phyloP scores from a whole-genome alignment of 1,140 invertebrate genomes.

The Varroa destructor region DNA sequence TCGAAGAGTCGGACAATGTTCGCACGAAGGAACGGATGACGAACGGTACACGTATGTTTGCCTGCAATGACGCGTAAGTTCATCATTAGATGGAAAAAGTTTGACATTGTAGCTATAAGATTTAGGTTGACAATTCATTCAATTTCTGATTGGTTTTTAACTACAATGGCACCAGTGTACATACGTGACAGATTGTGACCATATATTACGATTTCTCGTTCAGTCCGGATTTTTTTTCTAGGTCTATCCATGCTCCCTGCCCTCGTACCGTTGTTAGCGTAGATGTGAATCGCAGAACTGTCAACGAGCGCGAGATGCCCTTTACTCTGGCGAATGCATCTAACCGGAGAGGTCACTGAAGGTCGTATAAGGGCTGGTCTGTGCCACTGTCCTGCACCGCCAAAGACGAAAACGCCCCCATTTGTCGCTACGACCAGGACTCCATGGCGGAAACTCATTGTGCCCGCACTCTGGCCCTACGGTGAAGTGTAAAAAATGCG shows the following conservation, averaged over 20 bases:
- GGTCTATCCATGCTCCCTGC: neutral
- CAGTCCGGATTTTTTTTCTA: too few relatives aligned
- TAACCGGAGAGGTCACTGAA: neutral
- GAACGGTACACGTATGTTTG: slow-evolving; percentile 1
- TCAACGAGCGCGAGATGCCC: neutral
- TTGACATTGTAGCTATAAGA: too few relatives aligned
- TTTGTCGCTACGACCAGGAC: slow-evolving; percentile 2
- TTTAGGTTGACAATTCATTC: too few relatives aligned
- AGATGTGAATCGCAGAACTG: slow-evolving; percentile 1
- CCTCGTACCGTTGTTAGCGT: slow-evolving; percentile 6
- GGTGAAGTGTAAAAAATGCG: neutral
- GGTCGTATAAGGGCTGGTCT: neutral
- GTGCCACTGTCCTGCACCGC: slow-evolving; percentile 3
- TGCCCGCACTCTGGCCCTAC: slow-evolving; percentile 4
- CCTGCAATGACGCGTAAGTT: neutral
- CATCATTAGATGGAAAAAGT: too few relatives aligned
- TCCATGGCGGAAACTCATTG: neutral
- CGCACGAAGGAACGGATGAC: slow-evolving; percentile 12
- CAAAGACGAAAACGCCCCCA: slow-evolving; percentile 15
- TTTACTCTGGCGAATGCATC: slow-evolving; percentile 7
- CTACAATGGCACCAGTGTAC: too few relatives aligned
- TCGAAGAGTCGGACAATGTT: slow-evolving; percentile 16
- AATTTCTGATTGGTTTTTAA: too few relatives aligned
- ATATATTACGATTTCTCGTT: too few relatives aligned
- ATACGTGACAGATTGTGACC: too few relatives aligned